A percentile compares a stretch with the other conserved stretches of the same genome.
Conservation (phyloP, 2,888 invertebrate species). For the Lasioglossum pauxillum region DNA sequence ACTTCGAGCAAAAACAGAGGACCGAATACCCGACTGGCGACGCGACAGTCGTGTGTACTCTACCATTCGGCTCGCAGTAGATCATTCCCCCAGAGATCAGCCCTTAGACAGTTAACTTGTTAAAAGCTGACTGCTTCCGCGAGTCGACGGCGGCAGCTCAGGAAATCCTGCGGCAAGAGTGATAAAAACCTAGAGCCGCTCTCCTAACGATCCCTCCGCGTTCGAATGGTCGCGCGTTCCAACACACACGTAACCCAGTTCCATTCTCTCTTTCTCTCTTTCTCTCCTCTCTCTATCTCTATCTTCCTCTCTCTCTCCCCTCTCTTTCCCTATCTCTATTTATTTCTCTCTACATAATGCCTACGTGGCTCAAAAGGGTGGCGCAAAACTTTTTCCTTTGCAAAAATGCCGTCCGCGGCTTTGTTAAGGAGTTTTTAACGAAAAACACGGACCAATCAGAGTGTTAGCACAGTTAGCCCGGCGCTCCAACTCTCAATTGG, state of each 20-base stretch:
- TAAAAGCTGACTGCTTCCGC: conserved; percentile 5
- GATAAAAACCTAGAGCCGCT: background rate
- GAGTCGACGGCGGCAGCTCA: background rate
- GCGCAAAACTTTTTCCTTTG: too few species aligned
- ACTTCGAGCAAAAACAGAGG: background rate
- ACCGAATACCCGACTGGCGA: background rate
- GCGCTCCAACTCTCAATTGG: too few species aligned
- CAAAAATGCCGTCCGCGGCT: too few species aligned
- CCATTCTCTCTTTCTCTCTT: background rate
- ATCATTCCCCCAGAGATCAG: conserved; percentile 9
- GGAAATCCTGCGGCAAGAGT: background rate
- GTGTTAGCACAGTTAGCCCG: too few species aligned
- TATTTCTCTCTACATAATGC: too few species aligned
- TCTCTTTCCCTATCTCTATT: too few species aligned
- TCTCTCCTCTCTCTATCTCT: too few species aligned
- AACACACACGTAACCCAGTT: conserved; percentile 18
- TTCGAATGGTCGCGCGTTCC: background rate
- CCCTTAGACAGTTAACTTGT: conserved; percentile 12
- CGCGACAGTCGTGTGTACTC: background rate
- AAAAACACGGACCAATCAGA: too few species aligned
- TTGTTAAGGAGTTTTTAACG: too few species aligned
- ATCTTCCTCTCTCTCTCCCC: too few species aligned
- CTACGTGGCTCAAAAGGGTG: too few species aligned
- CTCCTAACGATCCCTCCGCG: conserved; percentile 1
- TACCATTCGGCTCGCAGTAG: background rate